Evolutionary conservation across 2,888 invertebrate genomes (phyloP).

Genomic region (Ectemnius cavifrons): DNA sequence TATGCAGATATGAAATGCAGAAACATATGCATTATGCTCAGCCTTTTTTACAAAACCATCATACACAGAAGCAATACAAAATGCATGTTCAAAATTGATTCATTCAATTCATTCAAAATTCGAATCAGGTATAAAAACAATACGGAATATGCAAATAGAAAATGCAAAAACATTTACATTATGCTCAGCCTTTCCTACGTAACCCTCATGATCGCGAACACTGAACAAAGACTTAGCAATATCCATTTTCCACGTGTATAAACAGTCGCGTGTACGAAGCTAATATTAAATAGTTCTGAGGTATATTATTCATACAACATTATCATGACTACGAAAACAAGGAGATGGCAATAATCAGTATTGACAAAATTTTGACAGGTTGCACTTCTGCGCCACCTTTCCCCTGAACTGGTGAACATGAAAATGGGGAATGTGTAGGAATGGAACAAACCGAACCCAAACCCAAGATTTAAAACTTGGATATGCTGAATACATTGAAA

Average conservation of each 20-base stretch:
- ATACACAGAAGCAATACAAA: conserved; percentile 67
- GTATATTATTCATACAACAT: not conserved
- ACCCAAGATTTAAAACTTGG: no score
- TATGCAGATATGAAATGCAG: not conserved
- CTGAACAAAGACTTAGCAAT: conserved; percentile 94
- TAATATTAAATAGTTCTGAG: conserved; percentile 1
- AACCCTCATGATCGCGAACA: conserved; percentile 91
- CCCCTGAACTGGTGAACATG: no score
- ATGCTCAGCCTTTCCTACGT: conserved; percentile 92
- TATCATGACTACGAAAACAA: not conserved
- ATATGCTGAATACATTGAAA: no score
- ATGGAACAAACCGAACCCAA: no score
- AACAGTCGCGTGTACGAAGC: not conserved
- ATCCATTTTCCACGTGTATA: conserved; percentile 83
- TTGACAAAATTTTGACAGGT: no score
- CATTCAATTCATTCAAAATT: no score
- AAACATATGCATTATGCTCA: conserved; percentile 84
- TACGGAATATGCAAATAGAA: not conserved
- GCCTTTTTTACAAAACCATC: conserved; percentile 94
- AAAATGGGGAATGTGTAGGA: no score
- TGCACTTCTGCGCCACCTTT: no score
- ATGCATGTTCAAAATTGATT: no score
- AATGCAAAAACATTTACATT: conserved; percentile 79
- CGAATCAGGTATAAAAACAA: no score
- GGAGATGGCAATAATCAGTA: no score